Percentiles rank a stretch among this genome's conserved stretches.
Conservation (phyloP, 2,888 invertebrate genomes). For the Athalia cordata region DNA sequence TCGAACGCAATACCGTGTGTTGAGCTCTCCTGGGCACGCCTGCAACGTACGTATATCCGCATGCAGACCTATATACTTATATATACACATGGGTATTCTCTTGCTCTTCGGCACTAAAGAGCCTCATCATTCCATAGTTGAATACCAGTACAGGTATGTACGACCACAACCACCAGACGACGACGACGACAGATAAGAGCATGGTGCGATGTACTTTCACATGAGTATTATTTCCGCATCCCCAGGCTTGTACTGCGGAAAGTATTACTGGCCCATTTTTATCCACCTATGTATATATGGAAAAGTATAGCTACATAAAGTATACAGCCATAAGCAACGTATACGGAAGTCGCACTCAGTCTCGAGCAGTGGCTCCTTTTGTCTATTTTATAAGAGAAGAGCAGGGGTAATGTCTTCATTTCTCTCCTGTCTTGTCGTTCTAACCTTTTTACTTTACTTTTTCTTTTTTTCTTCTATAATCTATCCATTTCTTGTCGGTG, state of each 20-base stretch:
- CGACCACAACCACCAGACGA: no score
- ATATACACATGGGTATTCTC: no score
- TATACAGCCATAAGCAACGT: not conserved
- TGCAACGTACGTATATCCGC: not conserved
- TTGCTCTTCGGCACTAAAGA: not conserved
- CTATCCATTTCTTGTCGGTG: not conserved
- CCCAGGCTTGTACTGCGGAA: conserved; percentile 27
- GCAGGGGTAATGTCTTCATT: conserved; percentile 34
- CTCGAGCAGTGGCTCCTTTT: not conserved
- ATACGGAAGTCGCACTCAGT: not conserved
- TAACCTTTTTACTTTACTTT: not conserved
- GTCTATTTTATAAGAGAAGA: conserved; percentile 29
- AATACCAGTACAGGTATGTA: no score
- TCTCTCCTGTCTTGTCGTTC: not conserved
- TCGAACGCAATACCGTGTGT: conserved; percentile 5
- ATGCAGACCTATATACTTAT: not conserved
- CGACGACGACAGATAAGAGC: not conserved
- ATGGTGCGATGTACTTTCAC: conserved; percentile 25
- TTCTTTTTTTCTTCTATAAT: not conserved
- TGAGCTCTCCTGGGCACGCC: conserved; percentile 19
- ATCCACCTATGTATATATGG: not conserved
- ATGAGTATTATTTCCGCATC: conserved; percentile 38
- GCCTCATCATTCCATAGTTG: conserved; percentile 3
- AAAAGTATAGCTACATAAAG: not conserved
- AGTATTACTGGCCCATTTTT: conserved; percentile 25